Evolutionary conservation across 2,113 vertebrate species (phyloP).

Genomic region (Tupaia chinensis): DNA sequence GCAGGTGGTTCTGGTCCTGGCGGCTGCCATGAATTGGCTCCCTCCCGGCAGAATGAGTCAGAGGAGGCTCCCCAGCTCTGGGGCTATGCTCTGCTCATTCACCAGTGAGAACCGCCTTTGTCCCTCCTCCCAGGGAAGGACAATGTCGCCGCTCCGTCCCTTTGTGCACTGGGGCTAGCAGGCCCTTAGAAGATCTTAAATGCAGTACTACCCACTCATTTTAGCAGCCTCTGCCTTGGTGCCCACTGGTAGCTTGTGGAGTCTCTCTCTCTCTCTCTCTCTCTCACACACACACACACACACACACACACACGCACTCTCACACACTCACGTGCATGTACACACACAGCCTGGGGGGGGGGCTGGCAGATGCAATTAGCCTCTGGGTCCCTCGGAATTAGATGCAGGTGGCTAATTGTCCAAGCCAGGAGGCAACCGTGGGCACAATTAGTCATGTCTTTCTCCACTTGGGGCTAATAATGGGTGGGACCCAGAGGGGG

Average conservation of each 20-base stretch:
- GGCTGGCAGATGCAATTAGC: conserved; percentile 80
- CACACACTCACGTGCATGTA: neutral
- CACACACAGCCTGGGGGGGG: neutral
- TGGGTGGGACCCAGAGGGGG: neutral
- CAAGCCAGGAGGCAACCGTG: conserved; percentile 77
- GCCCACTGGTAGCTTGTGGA: neutral
- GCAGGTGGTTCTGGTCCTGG: rapidly evolving
- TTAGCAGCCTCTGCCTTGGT: neutral
- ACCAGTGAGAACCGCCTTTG: neutral
- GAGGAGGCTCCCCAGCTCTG: neutral
- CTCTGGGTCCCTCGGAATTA: conserved; percentile 76
- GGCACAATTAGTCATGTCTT: conserved; percentile 73
- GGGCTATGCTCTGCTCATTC: neutral
- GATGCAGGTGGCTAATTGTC: conserved; percentile 83
- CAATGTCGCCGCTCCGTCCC: neutral
- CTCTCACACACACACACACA: neutral
- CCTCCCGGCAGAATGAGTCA: neutral
- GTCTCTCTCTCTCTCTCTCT: neutral
- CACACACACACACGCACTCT: rapidly evolving
- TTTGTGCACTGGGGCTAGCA: neutral
- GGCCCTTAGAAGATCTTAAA: neutral
- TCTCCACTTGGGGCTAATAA: conserved; percentile 44
- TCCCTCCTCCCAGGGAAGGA: neutral
- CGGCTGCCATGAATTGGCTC: rapidly evolving
- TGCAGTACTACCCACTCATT: neutral